Conservation (phyloP, 2,113 vertebrate genomes). For the Neodontobutis hainanensis region DNA sequence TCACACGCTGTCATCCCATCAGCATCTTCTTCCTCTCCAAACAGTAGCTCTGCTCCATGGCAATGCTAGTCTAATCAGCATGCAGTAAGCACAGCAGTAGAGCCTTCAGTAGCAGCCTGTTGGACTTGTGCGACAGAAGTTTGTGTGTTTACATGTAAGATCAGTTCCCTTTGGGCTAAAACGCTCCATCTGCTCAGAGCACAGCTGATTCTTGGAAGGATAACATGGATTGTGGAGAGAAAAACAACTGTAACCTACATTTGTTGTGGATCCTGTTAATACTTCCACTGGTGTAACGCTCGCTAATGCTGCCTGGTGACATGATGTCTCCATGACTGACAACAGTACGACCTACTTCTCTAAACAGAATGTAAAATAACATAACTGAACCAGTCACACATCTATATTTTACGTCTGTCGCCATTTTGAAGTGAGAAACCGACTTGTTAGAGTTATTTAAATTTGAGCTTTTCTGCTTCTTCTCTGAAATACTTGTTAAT, state of each 20-base stretch:
- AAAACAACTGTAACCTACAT: neutral
- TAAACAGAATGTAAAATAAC: neutral
- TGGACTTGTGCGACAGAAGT: neutral
- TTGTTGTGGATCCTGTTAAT: neutral
- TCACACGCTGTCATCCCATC: neutral
- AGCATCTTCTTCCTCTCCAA: neutral
- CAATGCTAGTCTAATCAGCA: neutral
- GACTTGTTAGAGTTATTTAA: slow-evolving; percentile 1
- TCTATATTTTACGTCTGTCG: neutral
- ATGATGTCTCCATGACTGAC: neutral
- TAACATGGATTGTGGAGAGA: neutral
- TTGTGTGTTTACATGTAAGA: slow-evolving; percentile 3
- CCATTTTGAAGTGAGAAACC: neutral
- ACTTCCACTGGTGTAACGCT: neutral
- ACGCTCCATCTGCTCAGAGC: slow-evolving; percentile 18
- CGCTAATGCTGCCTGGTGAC: neutral
- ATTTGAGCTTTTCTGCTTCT: neutral
- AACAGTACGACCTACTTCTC: neutral
- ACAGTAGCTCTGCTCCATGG: neutral
- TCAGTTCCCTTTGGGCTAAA: slow-evolving; percentile 1
- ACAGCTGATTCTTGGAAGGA: neutral
- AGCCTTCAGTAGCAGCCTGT: neutral
- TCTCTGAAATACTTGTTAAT: neutral
- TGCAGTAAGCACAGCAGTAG: neutral
- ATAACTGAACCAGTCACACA: neutral